Evolutionary conservation across 2,888 invertebrate genomes (phyloP).

Genomic region (Xestia rhomboidea): DNA sequence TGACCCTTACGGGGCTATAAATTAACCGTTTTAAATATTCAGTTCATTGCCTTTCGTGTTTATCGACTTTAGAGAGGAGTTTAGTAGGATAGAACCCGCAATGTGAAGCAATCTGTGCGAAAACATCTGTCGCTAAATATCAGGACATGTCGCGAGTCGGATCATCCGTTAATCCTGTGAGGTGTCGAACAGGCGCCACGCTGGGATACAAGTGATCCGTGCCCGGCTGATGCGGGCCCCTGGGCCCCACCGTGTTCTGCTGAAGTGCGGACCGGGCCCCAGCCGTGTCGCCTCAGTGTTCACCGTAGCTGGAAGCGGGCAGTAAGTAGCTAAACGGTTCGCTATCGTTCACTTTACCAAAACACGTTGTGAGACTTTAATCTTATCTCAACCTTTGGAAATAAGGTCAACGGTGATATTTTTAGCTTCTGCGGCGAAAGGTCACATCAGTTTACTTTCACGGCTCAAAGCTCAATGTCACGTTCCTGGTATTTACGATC

Average conservation of each 20-base stretch:
- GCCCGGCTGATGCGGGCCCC: not conserved
- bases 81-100: not conserved
- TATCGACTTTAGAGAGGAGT: not conserved
- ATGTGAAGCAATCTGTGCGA: not conserved
- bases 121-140: slow-evolving; percentile 1
- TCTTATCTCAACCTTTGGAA: not conserved
- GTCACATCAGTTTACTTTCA: not conserved
- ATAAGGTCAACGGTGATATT: slow-evolving; percentile 13
- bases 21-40: slow-evolving; percentile 19
- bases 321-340: not conserved
- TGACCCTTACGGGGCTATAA: not conserved
- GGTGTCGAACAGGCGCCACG: not conserved
- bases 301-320: not conserved
- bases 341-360: not conserved
- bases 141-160: not conserved
- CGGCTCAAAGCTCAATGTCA: not conserved
- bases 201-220: slow-evolving; percentile 3
- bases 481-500: not conserved
- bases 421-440: not conserved
- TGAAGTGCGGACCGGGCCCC: not conserved
- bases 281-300: not conserved
- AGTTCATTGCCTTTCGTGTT: not conserved
- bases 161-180: not conserved
- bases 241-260: not conserved
- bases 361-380: slow-evolving; percentile 1